phyloP scores from a whole-genome alignment of 2,113 vertebrate genomes.

The Oncorhynchus kisutch region DNA sequence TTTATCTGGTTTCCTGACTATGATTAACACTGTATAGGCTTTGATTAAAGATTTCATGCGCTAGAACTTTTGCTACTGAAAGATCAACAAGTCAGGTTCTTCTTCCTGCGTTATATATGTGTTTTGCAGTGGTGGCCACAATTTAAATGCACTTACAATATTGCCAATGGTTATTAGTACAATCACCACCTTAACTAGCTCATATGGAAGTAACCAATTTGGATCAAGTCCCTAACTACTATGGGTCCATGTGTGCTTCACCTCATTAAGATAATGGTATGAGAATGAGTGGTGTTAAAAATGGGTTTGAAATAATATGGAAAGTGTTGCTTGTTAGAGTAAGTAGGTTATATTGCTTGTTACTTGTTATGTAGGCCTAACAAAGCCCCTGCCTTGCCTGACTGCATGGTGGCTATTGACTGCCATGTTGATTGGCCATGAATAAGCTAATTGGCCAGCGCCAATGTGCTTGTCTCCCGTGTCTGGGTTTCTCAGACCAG shows the following conservation, averaged over 20 bases:
- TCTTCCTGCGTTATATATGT: background rate
- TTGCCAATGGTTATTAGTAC: background rate
- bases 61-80: background rate
- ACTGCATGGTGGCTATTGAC: background rate
- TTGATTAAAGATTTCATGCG: background rate
- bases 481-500: background rate
- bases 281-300: no score
- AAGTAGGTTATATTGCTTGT: no score
- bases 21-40: conserved; percentile 23
- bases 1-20: conserved; percentile 33
- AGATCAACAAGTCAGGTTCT: background rate
- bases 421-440: background rate
- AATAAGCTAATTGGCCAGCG: background rate
- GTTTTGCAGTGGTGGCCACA: conserved; percentile 30
- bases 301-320: no score
- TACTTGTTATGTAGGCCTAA: no score
- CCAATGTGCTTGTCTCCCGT: background rate
- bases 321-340: no score
- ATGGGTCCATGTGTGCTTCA: background rate
- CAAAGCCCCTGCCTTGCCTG: background rate
- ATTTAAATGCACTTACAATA: conserved; percentile 24
- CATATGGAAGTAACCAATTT: background rate
- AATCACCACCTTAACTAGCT: background rate
- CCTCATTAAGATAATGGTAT: background rate
- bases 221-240: background rate